phyloP scores from a whole-genome alignment of 2,113 vertebrate genomes.

The Dicaeum eximium region DNA sequence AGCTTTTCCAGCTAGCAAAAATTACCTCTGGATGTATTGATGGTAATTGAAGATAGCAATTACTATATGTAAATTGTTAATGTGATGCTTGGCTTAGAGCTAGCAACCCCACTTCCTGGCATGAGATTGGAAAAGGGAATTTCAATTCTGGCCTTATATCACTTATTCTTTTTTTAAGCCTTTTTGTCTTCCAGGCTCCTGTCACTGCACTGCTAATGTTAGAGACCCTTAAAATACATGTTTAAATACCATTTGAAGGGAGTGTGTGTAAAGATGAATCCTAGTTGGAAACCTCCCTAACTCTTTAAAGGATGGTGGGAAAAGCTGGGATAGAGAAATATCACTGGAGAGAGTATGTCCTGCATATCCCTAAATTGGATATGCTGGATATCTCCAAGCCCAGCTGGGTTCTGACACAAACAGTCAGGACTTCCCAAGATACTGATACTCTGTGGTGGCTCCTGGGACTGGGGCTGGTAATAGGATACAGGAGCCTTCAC shows the following conservation, averaged over 20 bases:
- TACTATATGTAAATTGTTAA: neutral
- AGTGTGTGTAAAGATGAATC: neutral
- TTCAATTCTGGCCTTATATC: neutral
- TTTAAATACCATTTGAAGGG: neutral
- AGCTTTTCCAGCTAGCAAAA: neutral
- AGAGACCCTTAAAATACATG: neutral
- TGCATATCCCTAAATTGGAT: neutral
- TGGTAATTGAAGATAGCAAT: neutral
- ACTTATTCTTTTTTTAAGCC: neutral
- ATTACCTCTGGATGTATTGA: neutral
- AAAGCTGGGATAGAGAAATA: neutral
- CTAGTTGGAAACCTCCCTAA: neutral
- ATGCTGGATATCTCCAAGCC: neutral
- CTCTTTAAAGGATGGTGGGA: neutral
- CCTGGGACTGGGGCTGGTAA: neutral
- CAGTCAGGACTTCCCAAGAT: neutral
- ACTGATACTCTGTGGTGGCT: neutral
- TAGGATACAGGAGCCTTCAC: slow-evolving; percentile 4
- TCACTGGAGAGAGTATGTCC: neutral
- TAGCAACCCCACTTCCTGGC: neutral
- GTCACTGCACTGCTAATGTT: neutral
- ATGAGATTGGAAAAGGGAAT: neutral
- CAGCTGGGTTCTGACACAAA: neutral
- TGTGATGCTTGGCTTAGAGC: neutral
- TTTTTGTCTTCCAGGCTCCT: neutral